Percentiles rank a stretch among this genome's conserved stretches.
These are phyloP conservation scores for Sphenopsis melanotis DNA, from an alignment of 2,797 vertebrate genomes.

Conservation along the genomic window DNA sequence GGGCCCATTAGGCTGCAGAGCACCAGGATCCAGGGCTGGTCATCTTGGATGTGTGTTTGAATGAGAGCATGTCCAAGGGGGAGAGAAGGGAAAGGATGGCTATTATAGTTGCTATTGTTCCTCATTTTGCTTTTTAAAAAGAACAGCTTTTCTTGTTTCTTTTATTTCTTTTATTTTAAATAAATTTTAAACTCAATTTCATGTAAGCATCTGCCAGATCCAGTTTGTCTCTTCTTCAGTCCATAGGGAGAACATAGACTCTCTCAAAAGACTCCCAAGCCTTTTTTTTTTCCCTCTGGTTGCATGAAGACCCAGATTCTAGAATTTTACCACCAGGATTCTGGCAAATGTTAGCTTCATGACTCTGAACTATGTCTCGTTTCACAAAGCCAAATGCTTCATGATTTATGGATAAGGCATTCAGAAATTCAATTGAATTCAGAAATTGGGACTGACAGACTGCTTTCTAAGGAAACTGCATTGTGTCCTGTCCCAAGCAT, in stretches of 20 bases:
- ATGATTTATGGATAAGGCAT: background rate
- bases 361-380: background rate
- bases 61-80: background rate
- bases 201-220: background rate
- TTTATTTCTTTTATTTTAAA: background rate
- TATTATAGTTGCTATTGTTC: background rate
- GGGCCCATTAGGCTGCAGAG: background rate
- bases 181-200: background rate
- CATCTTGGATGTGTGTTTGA: background rate
- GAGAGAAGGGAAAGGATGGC: background rate
- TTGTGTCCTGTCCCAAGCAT: background rate
- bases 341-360: background rate
- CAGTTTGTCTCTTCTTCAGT: background rate
- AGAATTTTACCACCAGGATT: background rate
- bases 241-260: background rate
- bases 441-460: background rate
- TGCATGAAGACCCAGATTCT: background rate
- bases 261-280: background rate
- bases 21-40: rapidly evolving
- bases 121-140: background rate
- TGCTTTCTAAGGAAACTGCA: background rate
- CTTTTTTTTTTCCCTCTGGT: background rate
- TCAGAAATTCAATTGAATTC: background rate
- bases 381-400: background rate
- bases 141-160: background rate